Base-by-base conservation (phyloP, 1,140 invertebrate genomes). In the Solenopsis invicta region DNA sequence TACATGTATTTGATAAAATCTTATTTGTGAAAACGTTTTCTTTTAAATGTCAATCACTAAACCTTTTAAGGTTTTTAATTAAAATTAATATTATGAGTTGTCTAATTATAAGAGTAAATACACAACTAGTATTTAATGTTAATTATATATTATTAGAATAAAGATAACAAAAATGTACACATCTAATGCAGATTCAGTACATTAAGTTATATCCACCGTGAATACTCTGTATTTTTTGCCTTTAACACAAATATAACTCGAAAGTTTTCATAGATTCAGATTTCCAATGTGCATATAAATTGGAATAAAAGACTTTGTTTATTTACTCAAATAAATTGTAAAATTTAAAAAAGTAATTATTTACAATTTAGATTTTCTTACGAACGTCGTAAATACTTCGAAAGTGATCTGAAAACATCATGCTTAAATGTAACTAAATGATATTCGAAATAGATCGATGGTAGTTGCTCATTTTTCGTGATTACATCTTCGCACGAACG, bases 401-500 rank as follows among this genome's bases (percentile, higher is more conserved):
- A 69, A 8, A 71, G 16, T 13, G 2, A 13, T 13, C 4, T 21
- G 1, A n/a, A 66, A 59, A 29, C 41, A 69, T 81, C 4, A 45
- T 29, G n/a, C n/a, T 78, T 24, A 41, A 81, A 16, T 41, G 16
- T 12, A 59, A 37, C 0, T 21, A 29, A 56, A 10, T 13, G 21
- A 81, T 81, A 41, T 45, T 69, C 24, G 21, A 8, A 69, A 29
- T 18, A 69, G 66, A 71, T 41, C 10, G 5, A 34, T 29, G 34
- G 48, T 34, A 62, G 13, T 9, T 52, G n/a, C 2, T 62, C 0
- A 74, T 71, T 81, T 45, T 18, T 66, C 34, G 16, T 21, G 2
- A 56, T 71, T 69, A 81, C 3, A 16, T 54, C 62, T 67, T 67
- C 34, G n/a, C 2, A 13, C 34, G 37, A 54, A 13, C 5, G 29